Conservation (phyloP, 1,140 invertebrate species). For the Vollenhovia emeryi region DNA sequence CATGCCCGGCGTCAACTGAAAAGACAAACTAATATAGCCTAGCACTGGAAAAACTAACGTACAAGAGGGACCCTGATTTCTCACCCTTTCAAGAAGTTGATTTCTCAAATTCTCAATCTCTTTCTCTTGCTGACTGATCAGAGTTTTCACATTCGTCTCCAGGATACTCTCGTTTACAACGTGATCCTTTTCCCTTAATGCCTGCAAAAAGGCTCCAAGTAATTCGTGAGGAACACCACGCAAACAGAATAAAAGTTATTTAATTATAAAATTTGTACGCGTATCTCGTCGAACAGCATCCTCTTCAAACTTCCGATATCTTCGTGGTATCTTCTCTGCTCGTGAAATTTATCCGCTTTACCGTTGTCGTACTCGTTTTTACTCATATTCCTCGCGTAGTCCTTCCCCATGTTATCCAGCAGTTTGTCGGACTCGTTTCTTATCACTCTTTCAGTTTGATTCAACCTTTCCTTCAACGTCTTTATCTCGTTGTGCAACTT, state of each 20-base stretch:
- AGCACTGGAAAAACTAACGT: neutral
- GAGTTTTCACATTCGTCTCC: slow-evolving; percentile 73
- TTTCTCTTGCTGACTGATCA: slow-evolving; percentile 79
- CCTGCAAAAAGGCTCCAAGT: slow-evolving; percentile 35
- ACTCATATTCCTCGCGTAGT: slow-evolving; percentile 65
- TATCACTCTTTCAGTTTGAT: slow-evolving; percentile 86
- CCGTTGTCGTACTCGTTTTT: slow-evolving; percentile 29
- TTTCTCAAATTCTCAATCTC: slow-evolving; percentile 79
- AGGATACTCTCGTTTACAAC: slow-evolving; percentile 57
- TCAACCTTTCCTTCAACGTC: slow-evolving; percentile 86
- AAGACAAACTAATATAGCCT: slow-evolving; percentile 38
- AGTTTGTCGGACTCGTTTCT: slow-evolving; percentile 81
- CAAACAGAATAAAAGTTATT: neutral
- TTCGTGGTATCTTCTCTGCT: slow-evolving; percentile 82
- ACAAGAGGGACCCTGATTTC: slow-evolving; percentile 26
- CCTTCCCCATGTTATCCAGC: slow-evolving; percentile 70
- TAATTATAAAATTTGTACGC: slow-evolving; percentile 67
- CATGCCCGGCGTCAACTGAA: slow-evolving; percentile 77
- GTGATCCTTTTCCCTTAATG: slow-evolving; percentile 62
- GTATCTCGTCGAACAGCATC: slow-evolving; percentile 80
- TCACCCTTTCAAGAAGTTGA: slow-evolving; percentile 76
- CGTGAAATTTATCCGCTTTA: slow-evolving; percentile 77
- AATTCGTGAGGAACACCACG: slow-evolving; percentile 2
- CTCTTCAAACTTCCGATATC: slow-evolving; percentile 78
- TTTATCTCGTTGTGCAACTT: slow-evolving; percentile 87